Conservation (phyloP, 1,140 invertebrate genomes). For the Drosophila orosa region DNA sequence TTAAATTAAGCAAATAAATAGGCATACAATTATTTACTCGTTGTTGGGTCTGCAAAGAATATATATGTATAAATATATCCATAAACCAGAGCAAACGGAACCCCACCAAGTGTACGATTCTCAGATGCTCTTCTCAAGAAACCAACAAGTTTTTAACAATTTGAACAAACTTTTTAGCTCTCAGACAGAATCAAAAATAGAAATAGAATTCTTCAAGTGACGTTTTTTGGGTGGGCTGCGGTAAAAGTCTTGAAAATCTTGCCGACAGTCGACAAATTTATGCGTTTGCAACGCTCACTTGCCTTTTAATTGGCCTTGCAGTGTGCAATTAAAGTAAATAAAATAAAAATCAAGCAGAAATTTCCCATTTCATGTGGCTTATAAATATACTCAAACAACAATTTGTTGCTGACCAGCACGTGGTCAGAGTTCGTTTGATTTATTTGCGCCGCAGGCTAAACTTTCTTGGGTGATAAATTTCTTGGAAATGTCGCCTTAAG, state of each 20-base stretch:
- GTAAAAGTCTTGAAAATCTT: conserved; percentile 30
- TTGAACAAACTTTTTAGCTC: background rate
- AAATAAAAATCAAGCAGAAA: conserved; percentile 10
- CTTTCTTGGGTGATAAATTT: conserved; percentile 49
- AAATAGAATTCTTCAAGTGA: conserved; percentile 26
- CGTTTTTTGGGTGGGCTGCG: conserved; percentile 25
- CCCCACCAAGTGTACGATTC: background rate
- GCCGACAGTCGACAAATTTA: conserved; percentile 74
- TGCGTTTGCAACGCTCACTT: conserved; percentile 48
- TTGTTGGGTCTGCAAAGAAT: background rate
- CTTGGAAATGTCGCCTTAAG: conserved; percentile 51
- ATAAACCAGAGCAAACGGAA: background rate
- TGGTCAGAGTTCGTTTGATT: conserved; percentile 40
- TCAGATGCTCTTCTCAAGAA: background rate
- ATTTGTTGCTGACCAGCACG: conserved; percentile 35
- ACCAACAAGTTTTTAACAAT: background rate
- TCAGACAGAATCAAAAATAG: conserved; percentile 10
- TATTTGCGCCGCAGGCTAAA: conserved; percentile 47
- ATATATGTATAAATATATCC: conserved; percentile 3
- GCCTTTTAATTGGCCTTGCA: conserved; percentile 55
- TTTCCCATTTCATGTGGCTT: conserved; percentile 29
- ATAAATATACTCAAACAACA: conserved; percentile 19
- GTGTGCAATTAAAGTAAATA: conserved; percentile 35
- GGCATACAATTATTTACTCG: conserved; percentile 48
- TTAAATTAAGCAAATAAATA: conserved; percentile 59